Conservation (phyloP, 2,113 vertebrate genomes). For the Dasypus novemcinctus region DNA sequence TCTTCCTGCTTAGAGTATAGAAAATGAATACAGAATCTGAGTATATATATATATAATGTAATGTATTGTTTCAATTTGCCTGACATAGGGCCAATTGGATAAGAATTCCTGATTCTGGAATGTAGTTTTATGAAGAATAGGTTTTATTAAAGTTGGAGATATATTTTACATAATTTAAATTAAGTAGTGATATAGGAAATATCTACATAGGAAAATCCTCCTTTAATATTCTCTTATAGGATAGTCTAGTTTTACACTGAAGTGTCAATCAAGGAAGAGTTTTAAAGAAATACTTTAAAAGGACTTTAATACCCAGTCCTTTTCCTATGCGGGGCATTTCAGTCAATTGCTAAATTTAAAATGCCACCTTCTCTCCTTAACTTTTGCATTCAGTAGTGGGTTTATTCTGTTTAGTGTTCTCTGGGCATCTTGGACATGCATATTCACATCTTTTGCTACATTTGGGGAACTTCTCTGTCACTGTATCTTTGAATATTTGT, state of each 20-base stretch:
- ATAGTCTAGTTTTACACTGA: not conserved
- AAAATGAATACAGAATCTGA: conserved; percentile 29
- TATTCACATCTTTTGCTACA: too few relatives aligned
- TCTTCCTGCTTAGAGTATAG: not conserved
- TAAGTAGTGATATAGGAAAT: conserved; percentile 30
- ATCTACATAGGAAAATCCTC: conserved; percentile 27
- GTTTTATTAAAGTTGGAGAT: conserved; percentile 25
- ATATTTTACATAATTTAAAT: conserved; percentile 33
- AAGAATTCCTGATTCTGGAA: conserved; percentile 33
- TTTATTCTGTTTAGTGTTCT: too few relatives aligned
- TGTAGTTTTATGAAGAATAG: conserved; percentile 31
- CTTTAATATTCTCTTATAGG: conserved; percentile 1
- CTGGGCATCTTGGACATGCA: too few relatives aligned
- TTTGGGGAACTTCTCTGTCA: too few relatives aligned
- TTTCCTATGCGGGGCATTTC: conserved; percentile 12
- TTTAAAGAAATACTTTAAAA: conserved; percentile 26
- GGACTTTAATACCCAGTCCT: not conserved
- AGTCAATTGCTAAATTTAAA: conserved; percentile 4
- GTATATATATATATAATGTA: not conserved
- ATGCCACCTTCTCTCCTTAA: too few relatives aligned
- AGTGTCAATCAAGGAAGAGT: not conserved
- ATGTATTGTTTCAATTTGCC: conserved; percentile 16
- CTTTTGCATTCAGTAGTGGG: too few relatives aligned
- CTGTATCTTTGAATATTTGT: too few relatives aligned
- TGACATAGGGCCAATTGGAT: not conserved